Evolutionary conservation across 2,888 invertebrate species (phyloP), one percentile per base, ranked within the genome.

Genomic region (Nephrotoma guestfalica): DNA sequence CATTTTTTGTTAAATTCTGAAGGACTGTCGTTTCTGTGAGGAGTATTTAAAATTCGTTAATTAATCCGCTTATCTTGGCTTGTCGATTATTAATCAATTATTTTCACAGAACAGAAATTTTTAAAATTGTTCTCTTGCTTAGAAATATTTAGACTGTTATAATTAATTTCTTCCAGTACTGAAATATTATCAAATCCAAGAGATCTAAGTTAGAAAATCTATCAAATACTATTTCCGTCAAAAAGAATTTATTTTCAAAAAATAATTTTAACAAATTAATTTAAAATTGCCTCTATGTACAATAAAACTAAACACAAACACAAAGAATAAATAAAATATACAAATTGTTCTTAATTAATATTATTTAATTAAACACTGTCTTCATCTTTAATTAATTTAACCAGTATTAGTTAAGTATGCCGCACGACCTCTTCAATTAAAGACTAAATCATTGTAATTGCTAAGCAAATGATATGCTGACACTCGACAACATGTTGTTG

Each of bases 401-500:
- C 15, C n/a, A 15, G 90, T 30, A 41, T 11, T 15, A 0, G 71
- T 30, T 6, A 30, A 30, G 71, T 13, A 71, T 4, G 2, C 51
- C 51, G 4, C 15, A 15, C 51, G 3, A 84, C 51, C 40, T 51
- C 42, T 83, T 92, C 92, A 99, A 92, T 99, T 99, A 91, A 99
- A 99, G 89, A 99, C 94, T 86, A 99, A 93, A 90, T 99, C 98
- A 90, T 96, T 97, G 91, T 98, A 99, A 92, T 97, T 97, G 88
- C 95, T 94, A 83, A 99, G 93, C 87, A 99, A 93, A 91, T 98
- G 97, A 90, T 98, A 97, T 89, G 98, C 96, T 84, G 98, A 97
- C 9, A 99, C 98, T 88, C 96, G 94, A 91, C 98, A 99, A 92
- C 97, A 99, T 88, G 98, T 99, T 3, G 98, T 97, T 2, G 99